A percentile compares a stretch with the other conserved stretches of the same genome.
Evolutionary conservation across 2,888 invertebrate genomes (phyloP).

Genomic region (Syrista parreyssii): DNA sequence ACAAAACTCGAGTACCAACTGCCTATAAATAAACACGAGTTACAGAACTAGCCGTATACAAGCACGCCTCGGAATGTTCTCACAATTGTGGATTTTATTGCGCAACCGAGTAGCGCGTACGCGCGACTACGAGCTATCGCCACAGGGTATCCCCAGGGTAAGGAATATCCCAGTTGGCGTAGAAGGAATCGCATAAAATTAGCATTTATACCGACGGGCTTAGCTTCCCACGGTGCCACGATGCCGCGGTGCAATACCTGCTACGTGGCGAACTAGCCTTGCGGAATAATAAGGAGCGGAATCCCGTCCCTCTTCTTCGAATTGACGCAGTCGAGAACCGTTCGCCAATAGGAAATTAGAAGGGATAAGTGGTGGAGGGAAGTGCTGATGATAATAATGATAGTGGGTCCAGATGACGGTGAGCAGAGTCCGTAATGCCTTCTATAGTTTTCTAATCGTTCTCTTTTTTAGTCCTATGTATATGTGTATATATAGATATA

Average conservation of each 20-base stretch:
- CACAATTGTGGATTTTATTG: slow-evolving; percentile 49
- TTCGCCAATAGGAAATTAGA: neutral
- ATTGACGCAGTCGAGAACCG: neutral
- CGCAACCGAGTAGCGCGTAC: slow-evolving; percentile 30
- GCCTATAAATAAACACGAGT: neutral
- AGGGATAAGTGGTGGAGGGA: slow-evolving; percentile 2
- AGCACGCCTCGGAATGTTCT: slow-evolving; percentile 36
- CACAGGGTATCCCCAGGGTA: slow-evolving; percentile 11
- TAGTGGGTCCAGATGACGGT: neutral
- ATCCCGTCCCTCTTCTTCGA: slow-evolving; percentile 3
- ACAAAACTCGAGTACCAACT: neutral
- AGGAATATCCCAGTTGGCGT: slow-evolving; percentile 11
- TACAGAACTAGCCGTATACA: neutral
- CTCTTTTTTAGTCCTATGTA: neutral
- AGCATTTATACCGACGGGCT: slow-evolving; percentile 50
- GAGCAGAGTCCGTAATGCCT: neutral
- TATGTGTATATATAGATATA: neutral
- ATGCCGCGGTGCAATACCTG: slow-evolving; percentile 14
- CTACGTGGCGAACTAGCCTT: neutral
- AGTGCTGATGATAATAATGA: neutral
- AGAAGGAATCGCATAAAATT: slow-evolving; percentile 55
- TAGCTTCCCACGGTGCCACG: slow-evolving; percentile 48
- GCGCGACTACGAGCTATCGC: slow-evolving; percentile 20
- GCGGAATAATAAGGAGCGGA: slow-evolving; percentile 3
- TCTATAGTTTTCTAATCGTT: neutral